Base-by-base conservation (phyloP, 2,113 vertebrate genomes). In the Nycticryphes semicollaris region DNA sequence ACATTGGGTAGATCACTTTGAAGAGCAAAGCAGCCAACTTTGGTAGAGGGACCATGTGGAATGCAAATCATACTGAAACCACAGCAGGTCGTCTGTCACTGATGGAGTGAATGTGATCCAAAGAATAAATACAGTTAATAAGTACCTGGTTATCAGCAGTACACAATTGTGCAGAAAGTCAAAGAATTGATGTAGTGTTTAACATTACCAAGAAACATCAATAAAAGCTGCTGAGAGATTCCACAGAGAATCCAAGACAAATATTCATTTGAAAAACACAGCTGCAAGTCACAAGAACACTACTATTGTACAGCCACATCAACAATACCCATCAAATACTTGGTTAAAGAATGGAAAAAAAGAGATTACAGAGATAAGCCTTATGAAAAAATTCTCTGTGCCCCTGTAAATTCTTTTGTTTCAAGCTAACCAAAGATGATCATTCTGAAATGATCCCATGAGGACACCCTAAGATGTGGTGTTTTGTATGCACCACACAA, bases 231-330 rank as follows among this genome's bases (percentile, higher is more conserved):
- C 89, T 94, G 89, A 87, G 95, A 96, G 93, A 82, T 94, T 94
- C 57, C 77, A 82, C 4, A 5, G 77, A 95, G 89, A 82, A 96
- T 91, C 89, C 95, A 96, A 96, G 87, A 95, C 91, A 97, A 97
- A 96, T 89, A 96, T 60, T 96, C 74, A 69, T 95, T 96, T 91
- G 53, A 94, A 96, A 96, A 96, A 95, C 96, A 96, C 96, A 97
- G 94, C 93, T 96, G 94, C 94, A 85, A 96, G 66, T 93, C 89
- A 96, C 91, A 97, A 89, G 89, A 96, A 87, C 35, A 14, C 69
- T 82, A 14, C 69, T 82, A 91, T 94, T 97, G 94, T 97, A 94
- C 35, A 25, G 66, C 56, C 39, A n/a, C 80, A 90, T 75, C 77
- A 95, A 84, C 94, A 95, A 93, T 62, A 54, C 64, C 89, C 56